These are phyloP conservation scores for Oscheius onirici DNA, from an alignment of 2,888 invertebrate genomes.

Conservation along the genomic window DNA sequence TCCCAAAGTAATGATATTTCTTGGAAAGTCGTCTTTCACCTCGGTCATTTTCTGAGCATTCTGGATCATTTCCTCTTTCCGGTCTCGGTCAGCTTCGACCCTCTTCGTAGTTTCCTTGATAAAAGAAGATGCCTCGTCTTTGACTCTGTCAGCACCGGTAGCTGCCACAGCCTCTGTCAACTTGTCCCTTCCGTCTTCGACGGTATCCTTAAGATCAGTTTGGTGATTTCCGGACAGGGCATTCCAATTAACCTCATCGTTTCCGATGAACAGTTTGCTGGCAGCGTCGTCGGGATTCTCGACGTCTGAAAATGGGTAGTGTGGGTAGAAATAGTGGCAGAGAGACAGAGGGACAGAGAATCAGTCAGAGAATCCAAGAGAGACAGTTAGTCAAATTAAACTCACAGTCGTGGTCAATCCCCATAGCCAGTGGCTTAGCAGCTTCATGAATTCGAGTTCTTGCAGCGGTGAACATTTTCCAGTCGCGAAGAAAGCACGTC, in stretches of 20 bases:
- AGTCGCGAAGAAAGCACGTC: too few relatives aligned
- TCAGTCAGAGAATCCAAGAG: not conserved
- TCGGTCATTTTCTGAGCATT: not conserved
- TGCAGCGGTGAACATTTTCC: not conserved
- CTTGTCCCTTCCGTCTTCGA: not conserved
- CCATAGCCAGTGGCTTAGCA: not conserved
- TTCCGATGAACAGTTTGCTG: constrained; percentile 5
- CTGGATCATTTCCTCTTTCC: not conserved
- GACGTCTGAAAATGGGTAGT: not conserved
- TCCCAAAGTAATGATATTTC: too few relatives aligned
- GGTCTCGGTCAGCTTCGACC: not conserved
- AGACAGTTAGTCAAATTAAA: not conserved
- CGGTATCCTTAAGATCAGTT: not conserved
- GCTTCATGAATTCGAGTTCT: constrained; percentile 3
- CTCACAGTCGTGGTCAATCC: not conserved
- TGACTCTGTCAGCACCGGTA: not conserved
- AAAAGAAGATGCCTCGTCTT: not conserved
- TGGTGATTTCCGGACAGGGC: not conserved
- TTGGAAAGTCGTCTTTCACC: not conserved
- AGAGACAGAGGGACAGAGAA: not conserved
- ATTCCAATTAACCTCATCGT: constrained; percentile 5
- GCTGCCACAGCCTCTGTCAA: not conserved
- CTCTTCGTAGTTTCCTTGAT: not conserved
- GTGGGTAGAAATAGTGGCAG: too few relatives aligned
- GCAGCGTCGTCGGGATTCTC: constrained; percentile 3